Conservation (phyloP, 2,888 invertebrate genomes). For the Lasioglossum leucozonium region DNA sequence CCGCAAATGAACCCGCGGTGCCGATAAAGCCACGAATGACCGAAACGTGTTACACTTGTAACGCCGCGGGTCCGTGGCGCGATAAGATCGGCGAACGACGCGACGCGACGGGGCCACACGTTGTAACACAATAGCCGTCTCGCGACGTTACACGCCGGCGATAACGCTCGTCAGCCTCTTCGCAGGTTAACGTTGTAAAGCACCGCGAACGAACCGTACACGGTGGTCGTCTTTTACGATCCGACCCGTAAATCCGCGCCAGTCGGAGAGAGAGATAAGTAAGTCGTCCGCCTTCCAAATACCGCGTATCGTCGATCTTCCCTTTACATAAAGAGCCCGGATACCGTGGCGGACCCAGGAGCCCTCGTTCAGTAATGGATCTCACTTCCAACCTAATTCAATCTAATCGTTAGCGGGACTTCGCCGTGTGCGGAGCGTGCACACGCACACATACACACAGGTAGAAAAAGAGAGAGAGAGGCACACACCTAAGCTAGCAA, state of each 20-base stretch:
- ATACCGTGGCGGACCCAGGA: conserved; percentile 19
- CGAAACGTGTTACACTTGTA: conserved; percentile 26
- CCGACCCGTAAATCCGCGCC: conserved; percentile 33
- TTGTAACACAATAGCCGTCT: conserved; percentile 19
- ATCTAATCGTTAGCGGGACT: conserved; percentile 62
- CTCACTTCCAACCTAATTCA: conserved; percentile 61
- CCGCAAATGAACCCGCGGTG: conserved; percentile 17
- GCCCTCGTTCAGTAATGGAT: conserved; percentile 49
- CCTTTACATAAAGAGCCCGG: conserved; percentile 31
- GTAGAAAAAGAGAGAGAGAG: not conserved
- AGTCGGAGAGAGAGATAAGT: conserved; percentile 39
- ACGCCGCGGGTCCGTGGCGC: not conserved
- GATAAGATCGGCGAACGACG: conserved; percentile 33
- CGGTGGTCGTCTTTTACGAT: conserved; percentile 14
- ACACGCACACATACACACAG: not conserved
- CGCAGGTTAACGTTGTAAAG: conserved; percentile 22
- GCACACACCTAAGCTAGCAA: conserved; percentile 12
- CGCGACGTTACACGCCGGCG: conserved; percentile 19
- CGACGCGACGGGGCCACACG: not conserved
- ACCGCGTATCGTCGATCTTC: conserved; percentile 46
- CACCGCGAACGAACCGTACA: not conserved
- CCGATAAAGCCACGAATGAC: conserved; percentile 33
- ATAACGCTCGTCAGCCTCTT: conserved; percentile 29
- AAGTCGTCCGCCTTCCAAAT: conserved; percentile 34
- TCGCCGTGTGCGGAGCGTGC: conserved; percentile 43